Percentiles rank a stretch among this genome's conserved stretches.
These are phyloP conservation scores for Bellardia pandia DNA, from an alignment of 2,888 invertebrate species.

Conservation along the genomic window DNA sequence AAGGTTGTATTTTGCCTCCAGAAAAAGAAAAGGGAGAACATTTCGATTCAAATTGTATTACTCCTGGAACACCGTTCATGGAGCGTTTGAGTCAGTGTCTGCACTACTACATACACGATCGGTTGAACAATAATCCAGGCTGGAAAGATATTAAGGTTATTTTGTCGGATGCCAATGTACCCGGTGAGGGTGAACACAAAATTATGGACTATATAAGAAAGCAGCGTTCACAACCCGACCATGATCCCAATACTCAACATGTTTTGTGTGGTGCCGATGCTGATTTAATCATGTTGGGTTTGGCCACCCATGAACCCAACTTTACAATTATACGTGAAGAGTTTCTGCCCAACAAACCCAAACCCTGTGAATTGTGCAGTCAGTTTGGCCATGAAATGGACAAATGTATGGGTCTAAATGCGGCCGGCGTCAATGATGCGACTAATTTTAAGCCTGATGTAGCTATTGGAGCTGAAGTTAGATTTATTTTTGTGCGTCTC, in stretches of 20 bases:
- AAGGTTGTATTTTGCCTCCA: constrained; percentile 90
- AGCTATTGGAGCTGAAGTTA: constrained; percentile 89
- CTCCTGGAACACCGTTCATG: constrained; percentile 99
- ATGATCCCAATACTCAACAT: constrained; percentile 99
- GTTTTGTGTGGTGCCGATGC: constrained; percentile 99
- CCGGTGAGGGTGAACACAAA: constrained; percentile 99
- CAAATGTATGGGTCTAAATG: constrained; percentile 92
- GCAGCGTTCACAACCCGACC: constrained; percentile 96
- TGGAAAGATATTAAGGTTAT: constrained; percentile 98
- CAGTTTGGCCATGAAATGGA: constrained; percentile 96
- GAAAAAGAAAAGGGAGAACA: constrained; percentile 96
- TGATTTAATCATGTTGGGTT: constrained; percentile 98
- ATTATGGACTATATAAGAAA: constrained; percentile 99
- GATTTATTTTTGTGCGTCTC: constrained; percentile 96
- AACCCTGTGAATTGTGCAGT: constrained; percentile 98
- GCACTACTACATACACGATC: constrained; percentile 85
- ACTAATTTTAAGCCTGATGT: constrained; percentile 85
- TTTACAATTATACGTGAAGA: constrained; percentile 99
- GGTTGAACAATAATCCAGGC: constrained; percentile 95
- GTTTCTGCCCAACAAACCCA: constrained; percentile 98
- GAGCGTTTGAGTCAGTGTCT: constrained; percentile 92
- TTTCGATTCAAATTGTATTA: constrained; percentile 99
- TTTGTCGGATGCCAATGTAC: constrained; percentile 99
- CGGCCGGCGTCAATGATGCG: constrained; percentile 85
- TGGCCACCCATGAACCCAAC: constrained; percentile 99